Percentiles rank a stretch among this genome's conserved stretches.
Evolutionary conservation across 2,797 vertebrate species (phyloP).

Genomic region (Poeciliopsis paucimaculata): DNA sequence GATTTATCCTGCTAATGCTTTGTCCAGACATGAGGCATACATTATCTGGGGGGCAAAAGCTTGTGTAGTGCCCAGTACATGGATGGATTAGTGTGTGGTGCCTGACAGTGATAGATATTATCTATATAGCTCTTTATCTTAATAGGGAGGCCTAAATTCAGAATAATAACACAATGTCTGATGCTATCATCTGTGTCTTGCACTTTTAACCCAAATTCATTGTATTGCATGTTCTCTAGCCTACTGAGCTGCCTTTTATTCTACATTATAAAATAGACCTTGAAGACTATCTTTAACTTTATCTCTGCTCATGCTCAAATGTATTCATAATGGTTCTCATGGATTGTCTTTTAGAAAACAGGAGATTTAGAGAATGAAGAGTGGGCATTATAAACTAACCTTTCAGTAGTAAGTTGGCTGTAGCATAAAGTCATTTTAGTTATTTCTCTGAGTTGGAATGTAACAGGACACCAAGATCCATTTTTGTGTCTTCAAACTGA

Average conservation of each 20-base stretch:
- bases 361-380: neutral
- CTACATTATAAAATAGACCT: neutral
- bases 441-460: neutral
- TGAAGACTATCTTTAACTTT: conserved; percentile 5
- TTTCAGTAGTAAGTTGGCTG: conserved; percentile 2
- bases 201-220: conserved; percentile 3
- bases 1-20: conserved; percentile 53
- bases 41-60: conserved; percentile 53
- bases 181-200: conserved; percentile 20
- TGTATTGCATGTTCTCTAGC: conserved; percentile 1
- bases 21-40: conserved; percentile 36
- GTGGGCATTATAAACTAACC: neutral
- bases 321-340: neutral
- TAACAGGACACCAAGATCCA: neutral
- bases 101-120: conserved; percentile 35
- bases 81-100: conserved; percentile 40
- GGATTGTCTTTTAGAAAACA: neutral
- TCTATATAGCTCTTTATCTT: conserved; percentile 58
- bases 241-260: conserved; percentile 7
- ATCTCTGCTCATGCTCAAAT: neutral
- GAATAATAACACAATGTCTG: conserved; percentile 13
- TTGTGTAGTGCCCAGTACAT: conserved; percentile 29
- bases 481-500: neutral
- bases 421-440: neutral
- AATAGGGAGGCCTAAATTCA: conserved; percentile 20